Conservation (phyloP, 2,113 vertebrate genomes). For the Chrysochloris asiatica region DNA sequence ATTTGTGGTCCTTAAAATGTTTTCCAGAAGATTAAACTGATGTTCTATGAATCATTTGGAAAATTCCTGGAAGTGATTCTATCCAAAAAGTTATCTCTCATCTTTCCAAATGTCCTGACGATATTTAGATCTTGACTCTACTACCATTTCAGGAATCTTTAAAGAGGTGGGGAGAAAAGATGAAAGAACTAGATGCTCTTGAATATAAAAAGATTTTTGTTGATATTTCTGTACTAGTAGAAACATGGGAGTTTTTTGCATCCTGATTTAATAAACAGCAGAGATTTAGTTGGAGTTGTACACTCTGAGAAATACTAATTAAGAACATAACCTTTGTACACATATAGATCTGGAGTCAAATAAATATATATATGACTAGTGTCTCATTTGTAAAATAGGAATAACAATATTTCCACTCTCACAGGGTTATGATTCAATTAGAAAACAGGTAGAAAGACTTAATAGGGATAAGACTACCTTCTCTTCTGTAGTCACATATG, state of each 20-base stretch:
- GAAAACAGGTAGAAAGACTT: neutral
- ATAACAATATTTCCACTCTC: neutral
- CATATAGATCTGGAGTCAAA: neutral
- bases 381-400: neutral
- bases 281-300: neutral
- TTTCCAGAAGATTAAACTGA: slow-evolving; percentile 58
- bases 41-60: slow-evolving; percentile 21
- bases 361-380: no score
- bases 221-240: neutral
- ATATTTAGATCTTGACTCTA: neutral
- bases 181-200: neutral
- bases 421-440: slow-evolving; percentile 12
- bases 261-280: neutral
- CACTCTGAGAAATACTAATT: neutral
- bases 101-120: slow-evolving; percentile 29
- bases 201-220: neutral
- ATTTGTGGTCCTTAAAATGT: slow-evolving; percentile 34
- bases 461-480: neutral
- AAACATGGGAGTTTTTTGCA: neutral
- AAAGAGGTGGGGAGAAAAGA: neutral
- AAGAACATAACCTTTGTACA: neutral
- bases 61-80: slow-evolving; percentile 50
- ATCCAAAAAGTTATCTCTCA: neutral
- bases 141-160: neutral
- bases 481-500: neutral